Evolutionary conservation across 2,888 invertebrate species (phyloP), one percentile per base, ranked within the genome.

Genomic region (Erpobdella octoculata): DNA sequence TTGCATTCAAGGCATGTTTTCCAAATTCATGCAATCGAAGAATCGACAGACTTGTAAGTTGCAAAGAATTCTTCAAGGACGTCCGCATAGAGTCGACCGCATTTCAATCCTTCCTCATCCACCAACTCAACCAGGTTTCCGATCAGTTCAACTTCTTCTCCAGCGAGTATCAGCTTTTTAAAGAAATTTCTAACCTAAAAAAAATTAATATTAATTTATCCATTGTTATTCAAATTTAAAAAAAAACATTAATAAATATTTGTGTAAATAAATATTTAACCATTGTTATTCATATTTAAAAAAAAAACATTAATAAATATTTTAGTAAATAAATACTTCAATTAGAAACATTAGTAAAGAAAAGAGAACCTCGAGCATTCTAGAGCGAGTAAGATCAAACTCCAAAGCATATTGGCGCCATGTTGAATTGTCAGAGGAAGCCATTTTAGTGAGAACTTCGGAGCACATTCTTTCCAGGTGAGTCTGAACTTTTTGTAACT

Each of bases 311-410:
- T n/a, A n/a, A n/a, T n/a, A n/a, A n/a, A n/a, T n/a, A n/a, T n/a
- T n/a, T n/a, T 21, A n/a, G 9, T 28, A 37, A 21, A 38, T 15
- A 35, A 25, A 25, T 36, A 12, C 18, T 9, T 9, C 5, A 9
- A 28, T 31, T 15, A 64, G 9, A 12, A 41, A 41, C 41, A 41
- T 18, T 9, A 67, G 31, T 25, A 25, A 46, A 0, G 33, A 2
- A 38, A 8, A 31, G 46, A 15, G 31, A 62, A 80, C 80, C 77
- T 76, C 74, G 4, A 76, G 74, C 2, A 71, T 38, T 41, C 74
- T 65, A 15, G 74, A 73, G 71, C 77, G 76, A 5, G 80, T 79
- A 58, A 80, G 75, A 73, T 81, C 81, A 75, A 79, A 80, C 64
- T 73, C 62, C 46, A 74, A 73, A 6, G 78, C 76, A 71, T 80